Evolutionary conservation across 1,140 invertebrate genomes (phyloP).

Genomic region (Globodera ellingtonae): DNA sequence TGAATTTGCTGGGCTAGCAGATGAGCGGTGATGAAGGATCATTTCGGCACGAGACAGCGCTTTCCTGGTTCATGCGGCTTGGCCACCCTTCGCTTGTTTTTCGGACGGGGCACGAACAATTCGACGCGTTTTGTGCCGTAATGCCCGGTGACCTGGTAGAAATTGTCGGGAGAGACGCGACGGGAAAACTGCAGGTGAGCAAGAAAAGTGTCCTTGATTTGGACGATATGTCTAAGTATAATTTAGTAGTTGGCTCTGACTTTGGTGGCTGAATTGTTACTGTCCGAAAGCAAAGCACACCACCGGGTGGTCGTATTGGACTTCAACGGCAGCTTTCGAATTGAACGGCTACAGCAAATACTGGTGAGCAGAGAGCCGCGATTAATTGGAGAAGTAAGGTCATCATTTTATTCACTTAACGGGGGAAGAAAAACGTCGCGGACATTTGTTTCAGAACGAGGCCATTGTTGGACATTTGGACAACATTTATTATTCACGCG

Average conservation of each 20-base stretch:
- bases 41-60: slow-evolving; percentile 1
- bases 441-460: not conserved
- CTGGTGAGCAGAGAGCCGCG: slow-evolving; percentile 1
- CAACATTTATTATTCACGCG: not conserved
- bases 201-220: not conserved
- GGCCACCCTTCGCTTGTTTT: not conserved
- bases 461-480: not conserved
- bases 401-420: not conserved
- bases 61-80: slow-evolving; percentile 12
- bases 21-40: not conserved
- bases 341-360: slow-evolving; percentile 15
- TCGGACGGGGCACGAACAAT: slow-evolving; percentile 9
- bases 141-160: slow-evolving; percentile 6
- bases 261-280: slow-evolving; percentile 23
- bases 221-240: not conserved
- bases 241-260: slow-evolving; percentile 19
- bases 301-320: slow-evolving; percentile 4
- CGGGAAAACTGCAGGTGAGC: slow-evolving; percentile 25
- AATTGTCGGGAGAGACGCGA: slow-evolving; percentile 17
- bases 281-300: slow-evolving; percentile 1
- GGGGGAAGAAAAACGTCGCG: too few relatives aligned
- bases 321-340: slow-evolving; percentile 24
- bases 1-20: too few relatives aligned
- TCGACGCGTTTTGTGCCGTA: slow-evolving; percentile 4
- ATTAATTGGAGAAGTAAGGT: not conserved